These are phyloP conservation scores for Orthonychiurus folsomi DNA, from an alignment of 2,888 invertebrate species.

Conservation along the genomic window DNA sequence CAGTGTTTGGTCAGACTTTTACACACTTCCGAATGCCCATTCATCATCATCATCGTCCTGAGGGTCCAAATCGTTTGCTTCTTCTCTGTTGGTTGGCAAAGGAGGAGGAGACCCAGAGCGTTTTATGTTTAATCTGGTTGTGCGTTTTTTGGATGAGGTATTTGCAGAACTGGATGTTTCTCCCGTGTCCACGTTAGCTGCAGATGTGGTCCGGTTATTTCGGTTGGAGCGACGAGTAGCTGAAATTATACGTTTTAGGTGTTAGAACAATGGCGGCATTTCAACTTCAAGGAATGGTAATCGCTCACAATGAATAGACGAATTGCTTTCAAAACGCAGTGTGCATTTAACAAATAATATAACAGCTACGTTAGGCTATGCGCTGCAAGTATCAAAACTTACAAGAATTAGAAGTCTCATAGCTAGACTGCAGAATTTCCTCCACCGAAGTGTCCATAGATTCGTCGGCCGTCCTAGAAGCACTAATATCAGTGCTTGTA, in stretches of 20 bases:
- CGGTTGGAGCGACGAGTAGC: too few relatives aligned
- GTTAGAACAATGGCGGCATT: too few relatives aligned
- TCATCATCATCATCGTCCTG: background rate
- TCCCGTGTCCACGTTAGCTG: too few relatives aligned
- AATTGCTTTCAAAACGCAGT: too few relatives aligned
- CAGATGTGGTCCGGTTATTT: too few relatives aligned
- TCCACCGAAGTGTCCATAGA: background rate
- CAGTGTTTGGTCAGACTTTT: background rate
- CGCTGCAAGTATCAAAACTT: too few relatives aligned
- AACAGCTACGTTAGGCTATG: too few relatives aligned
- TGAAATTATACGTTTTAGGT: too few relatives aligned
- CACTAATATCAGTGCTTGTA: background rate
- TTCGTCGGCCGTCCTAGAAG: background rate
- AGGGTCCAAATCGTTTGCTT: background rate
- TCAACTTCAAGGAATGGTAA: too few relatives aligned
- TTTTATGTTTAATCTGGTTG: background rate
- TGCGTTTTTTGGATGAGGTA: background rate
- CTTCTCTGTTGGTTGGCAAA: background rate
- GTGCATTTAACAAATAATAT: too few relatives aligned
- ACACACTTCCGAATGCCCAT: background rate
- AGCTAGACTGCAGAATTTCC: background rate
- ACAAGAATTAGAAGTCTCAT: background rate
- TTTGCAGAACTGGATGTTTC: too few relatives aligned
- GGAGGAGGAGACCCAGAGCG: background rate
- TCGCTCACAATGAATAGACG: too few relatives aligned